These are phyloP conservation scores for Drosophila albomicans DNA, from an alignment of 1,140 invertebrate genomes.

Conservation along the genomic window DNA sequence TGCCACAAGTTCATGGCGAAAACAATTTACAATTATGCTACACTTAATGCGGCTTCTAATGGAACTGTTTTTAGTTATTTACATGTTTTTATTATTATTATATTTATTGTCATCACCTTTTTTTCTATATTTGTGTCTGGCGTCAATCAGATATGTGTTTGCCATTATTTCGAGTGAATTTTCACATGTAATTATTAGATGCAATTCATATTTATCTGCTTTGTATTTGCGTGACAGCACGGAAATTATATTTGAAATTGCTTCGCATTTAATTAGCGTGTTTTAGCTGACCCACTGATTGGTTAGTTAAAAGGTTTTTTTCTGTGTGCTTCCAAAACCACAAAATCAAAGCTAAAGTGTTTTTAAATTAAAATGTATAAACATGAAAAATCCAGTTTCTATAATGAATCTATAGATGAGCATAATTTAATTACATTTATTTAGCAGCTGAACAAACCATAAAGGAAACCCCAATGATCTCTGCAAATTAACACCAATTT, in stretches of 20 bases:
- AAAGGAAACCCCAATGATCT: conserved; percentile 20
- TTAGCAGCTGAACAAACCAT: background rate
- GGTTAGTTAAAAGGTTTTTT: conserved; percentile 44
- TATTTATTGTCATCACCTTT: conserved; percentile 22
- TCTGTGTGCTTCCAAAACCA: too few species aligned
- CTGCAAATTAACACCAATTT: conserved; percentile 38
- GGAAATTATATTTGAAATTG: conserved; percentile 33
- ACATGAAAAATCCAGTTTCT: conserved; percentile 13
- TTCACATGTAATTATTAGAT: conserved; percentile 40
- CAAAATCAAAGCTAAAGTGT: background rate
- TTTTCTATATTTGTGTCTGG: conserved; percentile 17
- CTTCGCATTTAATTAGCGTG: conserved; percentile 37
- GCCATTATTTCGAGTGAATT: conserved; percentile 10
- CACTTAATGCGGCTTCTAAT: conserved; percentile 28
- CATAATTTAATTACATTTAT: conserved; percentile 32
- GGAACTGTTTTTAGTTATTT: conserved; percentile 27
- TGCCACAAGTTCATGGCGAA: conserved; percentile 74
- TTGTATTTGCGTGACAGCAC: conserved; percentile 17
- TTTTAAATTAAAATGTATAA: background rate
- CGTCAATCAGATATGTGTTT: conserved; percentile 9
- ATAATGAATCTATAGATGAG: conserved; percentile 17
- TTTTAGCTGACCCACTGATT: conserved; percentile 26
- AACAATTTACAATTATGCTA: conserved; percentile 63
- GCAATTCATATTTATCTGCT: conserved; percentile 23
- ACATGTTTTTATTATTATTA: background rate